Percentiles rank a stretch among this genome's conserved stretches.
Evolutionary conservation across 2,113 vertebrate species (phyloP).

Genomic region (Thunnus thynnus): DNA sequence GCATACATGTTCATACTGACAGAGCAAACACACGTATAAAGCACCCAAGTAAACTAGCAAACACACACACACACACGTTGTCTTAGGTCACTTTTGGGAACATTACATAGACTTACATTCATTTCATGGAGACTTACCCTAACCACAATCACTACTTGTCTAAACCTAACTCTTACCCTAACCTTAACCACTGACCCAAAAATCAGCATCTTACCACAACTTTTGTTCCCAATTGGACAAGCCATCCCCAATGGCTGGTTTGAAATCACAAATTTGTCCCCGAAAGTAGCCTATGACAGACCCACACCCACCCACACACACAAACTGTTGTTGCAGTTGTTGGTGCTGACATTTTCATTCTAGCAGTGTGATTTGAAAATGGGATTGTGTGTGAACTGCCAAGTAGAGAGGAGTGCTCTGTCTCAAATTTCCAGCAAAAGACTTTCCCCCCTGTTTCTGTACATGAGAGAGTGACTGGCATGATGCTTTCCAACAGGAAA

Average conservation of each 20-base stretch:
- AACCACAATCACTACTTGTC: too few species aligned
- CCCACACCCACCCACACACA: not conserved
- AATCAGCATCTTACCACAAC: too few species aligned
- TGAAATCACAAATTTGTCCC: too few species aligned
- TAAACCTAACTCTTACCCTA: too few species aligned
- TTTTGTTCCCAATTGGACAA: too few species aligned
- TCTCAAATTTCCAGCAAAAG: slow-evolving; percentile 27
- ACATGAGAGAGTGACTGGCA: slow-evolving; percentile 9
- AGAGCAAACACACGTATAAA: slow-evolving; percentile 2
- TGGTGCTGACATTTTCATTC: slow-evolving; percentile 38
- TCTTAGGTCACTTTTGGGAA: too few species aligned
- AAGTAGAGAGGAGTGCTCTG: slow-evolving; percentile 4
- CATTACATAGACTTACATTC: too few species aligned
- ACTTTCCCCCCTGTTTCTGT: not conserved
- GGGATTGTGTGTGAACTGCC: slow-evolving; percentile 21
- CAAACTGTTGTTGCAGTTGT: slow-evolving; percentile 2
- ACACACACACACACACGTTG: not conserved
- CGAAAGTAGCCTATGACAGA: too few species aligned
- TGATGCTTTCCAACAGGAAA: not conserved
- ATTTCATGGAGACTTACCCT: too few species aligned
- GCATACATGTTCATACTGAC: slow-evolving; percentile 28
- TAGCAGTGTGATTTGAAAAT: slow-evolving; percentile 33
- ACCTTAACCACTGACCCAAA: too few species aligned
- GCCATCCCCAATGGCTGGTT: too few species aligned
- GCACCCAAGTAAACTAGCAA: not conserved